Conservation (phyloP, 2,888 invertebrate genomes). For the Parapristionchus giblindavisi region DNA sequence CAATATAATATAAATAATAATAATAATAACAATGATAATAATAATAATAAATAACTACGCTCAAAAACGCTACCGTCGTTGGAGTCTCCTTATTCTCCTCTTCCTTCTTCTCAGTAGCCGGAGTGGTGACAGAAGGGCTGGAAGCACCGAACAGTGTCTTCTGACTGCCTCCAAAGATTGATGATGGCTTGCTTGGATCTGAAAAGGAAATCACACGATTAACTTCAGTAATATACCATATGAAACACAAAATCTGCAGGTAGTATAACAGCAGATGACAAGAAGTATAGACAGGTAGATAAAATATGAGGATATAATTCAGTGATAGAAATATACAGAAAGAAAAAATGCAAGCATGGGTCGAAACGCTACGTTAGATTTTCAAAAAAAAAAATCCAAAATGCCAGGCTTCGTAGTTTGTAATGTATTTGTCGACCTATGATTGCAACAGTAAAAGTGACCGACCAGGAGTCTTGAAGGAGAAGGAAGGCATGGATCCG, state of each 20-base stretch:
- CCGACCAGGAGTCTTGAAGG: conserved; percentile 35
- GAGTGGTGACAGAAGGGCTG: conserved; percentile 36
- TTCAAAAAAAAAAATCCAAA: no score
- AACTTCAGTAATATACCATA: not conserved
- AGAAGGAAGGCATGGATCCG: conserved; percentile 25
- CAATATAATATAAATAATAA: no score
- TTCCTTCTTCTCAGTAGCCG: conserved; percentile 40
- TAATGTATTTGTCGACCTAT: no score
- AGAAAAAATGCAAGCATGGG: no score
- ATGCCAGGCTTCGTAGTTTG: no score
- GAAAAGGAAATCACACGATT: not conserved
- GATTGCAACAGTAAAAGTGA: not conserved
- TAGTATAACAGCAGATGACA: not conserved
- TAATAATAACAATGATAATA: no score
- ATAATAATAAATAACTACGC: no score
- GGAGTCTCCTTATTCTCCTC: conserved; percentile 40
- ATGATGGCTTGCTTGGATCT: conserved; percentile 22
- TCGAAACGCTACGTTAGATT: no score
- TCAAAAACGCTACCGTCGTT: conserved; percentile 1
- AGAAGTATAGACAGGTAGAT: not conserved
- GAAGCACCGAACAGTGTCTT: conserved; percentile 38
- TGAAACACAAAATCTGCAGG: not conserved
- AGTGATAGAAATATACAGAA: no score
- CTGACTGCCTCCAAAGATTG: conserved; percentile 35
- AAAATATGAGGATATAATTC: not conserved